Evolutionary conservation across 2,888 invertebrate species (phyloP).

Genomic region (Heteropelma amictum): DNA sequence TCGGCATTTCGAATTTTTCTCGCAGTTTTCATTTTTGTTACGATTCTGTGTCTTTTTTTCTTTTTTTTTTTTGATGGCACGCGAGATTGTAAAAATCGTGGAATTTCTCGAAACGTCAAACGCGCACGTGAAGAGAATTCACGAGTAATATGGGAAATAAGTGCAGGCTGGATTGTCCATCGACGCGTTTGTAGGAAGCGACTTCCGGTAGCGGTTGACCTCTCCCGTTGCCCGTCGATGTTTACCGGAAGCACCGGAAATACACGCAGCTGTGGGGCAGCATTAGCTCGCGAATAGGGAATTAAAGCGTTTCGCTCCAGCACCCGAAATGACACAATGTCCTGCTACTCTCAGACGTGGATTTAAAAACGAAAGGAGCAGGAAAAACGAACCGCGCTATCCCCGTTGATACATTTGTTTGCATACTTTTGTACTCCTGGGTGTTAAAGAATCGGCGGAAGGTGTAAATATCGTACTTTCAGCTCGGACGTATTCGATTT

Average conservation of each 20-base stretch:
- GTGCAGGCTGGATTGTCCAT: conserved; percentile 46
- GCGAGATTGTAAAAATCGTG: neutral
- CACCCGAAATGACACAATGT: conserved; percentile 31
- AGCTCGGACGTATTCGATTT: too few relatives aligned
- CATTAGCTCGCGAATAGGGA: conserved; percentile 34
- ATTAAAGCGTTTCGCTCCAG: conserved; percentile 45
- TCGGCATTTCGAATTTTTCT: too few relatives aligned
- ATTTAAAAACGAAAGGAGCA: conserved; percentile 1
- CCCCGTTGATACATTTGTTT: conserved; percentile 24
- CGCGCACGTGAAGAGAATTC: neutral
- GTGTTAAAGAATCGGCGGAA: too few relatives aligned
- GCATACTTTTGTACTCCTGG: conserved; percentile 34
- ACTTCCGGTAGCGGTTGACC: conserved; percentile 54
- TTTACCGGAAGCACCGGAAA: conserved; percentile 55
- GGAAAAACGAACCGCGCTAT: neutral
- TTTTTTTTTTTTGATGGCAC: neutral
- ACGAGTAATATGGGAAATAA: conserved; percentile 41
- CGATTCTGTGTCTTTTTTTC: too few relatives aligned
- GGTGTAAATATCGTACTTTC: too few relatives aligned
- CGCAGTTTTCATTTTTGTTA: neutral
- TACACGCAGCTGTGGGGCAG: conserved; percentile 31
- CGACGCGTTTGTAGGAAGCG: conserved; percentile 52
- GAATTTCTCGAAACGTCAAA: neutral
- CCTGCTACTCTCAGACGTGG: conserved; percentile 7
- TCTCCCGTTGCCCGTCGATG: conserved; percentile 12